Conservation (phyloP, 2,113 vertebrate species). For the Illadopsis cleaveri region DNA sequence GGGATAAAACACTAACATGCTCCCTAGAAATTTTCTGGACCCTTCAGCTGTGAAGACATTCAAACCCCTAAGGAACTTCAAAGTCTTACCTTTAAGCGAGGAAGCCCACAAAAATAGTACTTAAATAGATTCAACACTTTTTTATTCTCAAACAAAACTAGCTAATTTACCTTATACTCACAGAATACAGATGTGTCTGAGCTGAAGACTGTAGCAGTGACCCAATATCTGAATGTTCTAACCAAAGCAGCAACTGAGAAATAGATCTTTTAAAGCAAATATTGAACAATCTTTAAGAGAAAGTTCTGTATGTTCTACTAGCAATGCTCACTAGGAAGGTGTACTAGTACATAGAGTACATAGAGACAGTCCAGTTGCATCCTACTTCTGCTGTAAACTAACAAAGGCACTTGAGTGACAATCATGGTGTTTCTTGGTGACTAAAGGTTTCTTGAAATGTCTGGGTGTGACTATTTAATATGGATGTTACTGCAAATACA, state of each 20-base stretch:
- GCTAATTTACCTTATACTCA: not conserved
- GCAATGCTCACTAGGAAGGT: not conserved
- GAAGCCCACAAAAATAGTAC: not conserved
- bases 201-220: not conserved
- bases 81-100: not conserved
- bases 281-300: not conserved
- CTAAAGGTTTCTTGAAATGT: not conserved
- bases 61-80: not conserved
- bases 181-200: not conserved
- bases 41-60: not conserved
- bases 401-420: not conserved
- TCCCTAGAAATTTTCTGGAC: not conserved
- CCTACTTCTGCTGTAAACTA: not conserved
- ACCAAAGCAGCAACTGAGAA: not conserved
- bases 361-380: not conserved
- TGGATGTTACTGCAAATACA: not conserved
- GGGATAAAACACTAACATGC: not conserved
- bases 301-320: not conserved
- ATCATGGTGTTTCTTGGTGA: not conserved
- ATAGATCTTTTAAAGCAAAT: not conserved
- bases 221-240: not conserved
- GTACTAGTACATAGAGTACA: too few species aligned
- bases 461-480: not conserved
- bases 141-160: not conserved
- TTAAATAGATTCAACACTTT: not conserved